phyloP scores from a whole-genome alignment of 1,140 invertebrate species.

The Zaprionus capensis region DNA sequence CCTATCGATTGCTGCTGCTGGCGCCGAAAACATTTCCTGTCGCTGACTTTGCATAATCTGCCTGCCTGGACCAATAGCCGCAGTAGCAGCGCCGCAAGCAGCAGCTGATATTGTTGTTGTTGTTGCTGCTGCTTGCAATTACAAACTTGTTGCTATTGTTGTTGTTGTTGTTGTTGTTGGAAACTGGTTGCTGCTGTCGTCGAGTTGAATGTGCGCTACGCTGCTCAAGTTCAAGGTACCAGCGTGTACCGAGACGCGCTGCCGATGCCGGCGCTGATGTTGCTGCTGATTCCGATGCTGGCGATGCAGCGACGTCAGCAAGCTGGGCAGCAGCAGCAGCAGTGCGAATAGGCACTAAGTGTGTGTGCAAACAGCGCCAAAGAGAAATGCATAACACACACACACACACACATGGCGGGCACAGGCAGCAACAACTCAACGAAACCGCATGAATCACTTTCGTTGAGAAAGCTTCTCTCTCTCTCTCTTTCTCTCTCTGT shows the following conservation, averaged over 20 bases:
- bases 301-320: background rate
- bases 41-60: conserved; percentile 70
- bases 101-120: conserved; percentile 19
- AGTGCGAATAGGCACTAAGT: conserved; percentile 51
- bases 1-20: conserved; percentile 21
- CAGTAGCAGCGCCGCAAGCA: conserved; percentile 2
- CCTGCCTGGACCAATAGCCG: conserved; percentile 18
- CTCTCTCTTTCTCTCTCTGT: background rate
- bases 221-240: conserved; percentile 78
- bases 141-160: conserved; percentile 55
- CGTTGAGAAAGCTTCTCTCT: conserved; percentile 73
- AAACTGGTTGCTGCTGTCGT: conserved; percentile 62
- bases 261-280: background rate
- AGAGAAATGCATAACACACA: conserved; percentile 73
- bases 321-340: conserved; percentile 11
- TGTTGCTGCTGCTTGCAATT: conserved; percentile 54
- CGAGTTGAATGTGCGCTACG: conserved; percentile 70
- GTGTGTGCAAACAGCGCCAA: conserved; percentile 49
- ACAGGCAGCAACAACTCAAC: conserved; percentile 23
- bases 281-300: background rate
- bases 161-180: conserved; percentile 37
- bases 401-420: background rate
- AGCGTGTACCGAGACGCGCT: conserved; percentile 8
- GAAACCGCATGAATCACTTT: conserved; percentile 70
- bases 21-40: conserved; percentile 56